Base-by-base conservation (phyloP, 2,113 vertebrate species). In the Oreochromis spilurus region DNA sequence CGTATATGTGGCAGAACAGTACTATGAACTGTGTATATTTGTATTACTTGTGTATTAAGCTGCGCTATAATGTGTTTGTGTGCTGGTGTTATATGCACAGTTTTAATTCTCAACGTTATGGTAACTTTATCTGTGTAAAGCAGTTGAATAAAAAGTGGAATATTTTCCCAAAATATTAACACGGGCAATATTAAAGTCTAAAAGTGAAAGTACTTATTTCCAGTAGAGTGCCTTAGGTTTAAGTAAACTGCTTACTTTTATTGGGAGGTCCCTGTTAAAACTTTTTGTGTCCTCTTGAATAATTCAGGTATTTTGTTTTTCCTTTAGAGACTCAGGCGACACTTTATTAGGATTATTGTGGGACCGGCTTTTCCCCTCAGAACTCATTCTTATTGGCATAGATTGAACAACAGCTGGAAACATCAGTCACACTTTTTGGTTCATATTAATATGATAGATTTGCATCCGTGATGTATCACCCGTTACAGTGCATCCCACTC, bases 321-420 rank as follows among this genome's bases (percentile, higher is more conserved):
- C 26, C 21, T 50, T 17, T 72, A 26, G 1, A 72, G 2, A 48
- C 3, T 5, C 0, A 0, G 21, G 7, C 12, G 0, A 24, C 21
- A 72, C 38, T 72, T 72, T 26, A 45, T 26, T 72, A 45, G 1
- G n/a, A 65, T n/a, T 65, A 38, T 65, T 3, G 67, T 29, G 43
- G 1, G 40, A 0, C 4, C 26, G 17, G 38, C 5, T 72, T 21
- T 70, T 16, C 11, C 36, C 12, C 36, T 48, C 3, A 45, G 67
- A 72, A 72, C 67, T 45, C 40, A 72, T 72, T 72, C 67, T 14
- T 40, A 1, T 14, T 67, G 19, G 19, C 62, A 67, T 21, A 72
- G 65, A 45, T 72, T 45, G 13, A 45, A 45, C 21, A 26, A 45
- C 8, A 43, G 67, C 67, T 72, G 67, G 21, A 72, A 72, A 72